Evolutionary conservation across 2,888 invertebrate species (phyloP), one percentile per base, ranked within the genome.

Genomic region (Cerastoderma edule): DNA sequence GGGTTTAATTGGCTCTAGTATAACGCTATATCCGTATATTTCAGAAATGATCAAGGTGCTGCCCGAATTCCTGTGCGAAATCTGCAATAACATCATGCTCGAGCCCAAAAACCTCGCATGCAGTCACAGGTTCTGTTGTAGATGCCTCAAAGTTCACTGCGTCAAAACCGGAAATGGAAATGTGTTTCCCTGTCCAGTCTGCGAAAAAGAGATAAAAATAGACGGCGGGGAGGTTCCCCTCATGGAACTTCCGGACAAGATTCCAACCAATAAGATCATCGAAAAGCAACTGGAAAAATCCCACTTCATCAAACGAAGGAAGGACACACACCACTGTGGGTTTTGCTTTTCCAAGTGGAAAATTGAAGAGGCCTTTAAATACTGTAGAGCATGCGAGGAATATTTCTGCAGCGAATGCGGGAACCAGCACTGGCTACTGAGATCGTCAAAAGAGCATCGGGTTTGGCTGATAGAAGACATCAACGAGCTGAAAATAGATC

Each of bases 321-420:
- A 46, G 27, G 46, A 66, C 22, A 28, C 35, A 4, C 19, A 28
- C 5, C 48, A 27, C 35, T 81, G 81, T 56, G 46, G 46, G 10
- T 35, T 74, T 19, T 81, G 81, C 33, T 24, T 66, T 27, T 6
- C 60, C 3, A 81, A 81, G 44, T 74, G 66, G 60, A 72, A 69
- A 28, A 54, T 57, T 19, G 27, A 30, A 0, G 24, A 24, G 28
- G 81, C 78, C 2, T 71, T 66, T 10, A 81, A 78, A 28, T 76
- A 77, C 44, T 81, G 81, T 57, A 78, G 76, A 67, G n/a, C 75
- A 0, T 81, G 81, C 50, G 64, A 73, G n/a, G 78, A 76, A 50
- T 76, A 74, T 56, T 81, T 73, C 66, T 81, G 81, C 65, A 73
- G 73, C 27, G 76, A 81, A 28, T 81, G 81, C 28, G 81, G 81